Evolutionary conservation across 1,140 invertebrate genomes (phyloP).

Genomic region (Pachyrhynchus sulphureomaculatus): DNA sequence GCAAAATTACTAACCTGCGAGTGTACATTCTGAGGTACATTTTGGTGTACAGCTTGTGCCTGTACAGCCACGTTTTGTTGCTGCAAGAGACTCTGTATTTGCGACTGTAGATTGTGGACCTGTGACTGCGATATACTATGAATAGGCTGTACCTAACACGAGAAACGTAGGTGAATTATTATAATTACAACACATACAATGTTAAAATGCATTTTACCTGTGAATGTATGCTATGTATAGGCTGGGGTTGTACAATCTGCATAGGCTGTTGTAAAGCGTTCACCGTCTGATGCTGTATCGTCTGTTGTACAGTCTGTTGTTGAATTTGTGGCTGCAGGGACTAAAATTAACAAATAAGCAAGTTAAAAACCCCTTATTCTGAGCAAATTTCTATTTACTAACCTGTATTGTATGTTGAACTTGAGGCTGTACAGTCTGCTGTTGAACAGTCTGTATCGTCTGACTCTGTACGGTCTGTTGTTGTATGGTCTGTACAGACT

Average conservation of each 20-base stretch:
- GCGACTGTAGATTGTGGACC: conserved; percentile 45
- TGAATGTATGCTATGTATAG: conserved; percentile 41
- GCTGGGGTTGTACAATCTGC: conserved; percentile 48
- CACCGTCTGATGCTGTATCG: conserved; percentile 48
- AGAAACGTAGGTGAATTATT: neutral
- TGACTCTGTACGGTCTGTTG: conserved; percentile 50
- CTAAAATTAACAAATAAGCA: conserved; percentile 2
- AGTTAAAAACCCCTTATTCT: neutral
- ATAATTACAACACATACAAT: neutral
- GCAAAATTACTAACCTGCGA: conserved; percentile 31
- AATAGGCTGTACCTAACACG: neutral
- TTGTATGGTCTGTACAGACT: conserved; percentile 50
- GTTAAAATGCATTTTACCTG: conserved; percentile 27
- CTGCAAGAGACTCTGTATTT: conserved; percentile 46
- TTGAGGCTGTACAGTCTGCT: conserved; percentile 49
- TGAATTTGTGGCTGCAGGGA: conserved; percentile 46
- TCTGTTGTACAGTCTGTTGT: conserved; percentile 49
- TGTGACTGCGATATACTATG: conserved; percentile 39
- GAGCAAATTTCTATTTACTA: too few relatives aligned
- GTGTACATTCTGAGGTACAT: conserved; percentile 34
- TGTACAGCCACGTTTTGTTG: conserved; percentile 44
- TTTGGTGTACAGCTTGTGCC: conserved; percentile 36
- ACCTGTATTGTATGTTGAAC: conserved; percentile 42
- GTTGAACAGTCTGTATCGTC: conserved; percentile 50
- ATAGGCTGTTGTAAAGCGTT: conserved; percentile 46